Conservation (phyloP, 2,888 invertebrate genomes). For the Patella ulyssiponensis region DNA sequence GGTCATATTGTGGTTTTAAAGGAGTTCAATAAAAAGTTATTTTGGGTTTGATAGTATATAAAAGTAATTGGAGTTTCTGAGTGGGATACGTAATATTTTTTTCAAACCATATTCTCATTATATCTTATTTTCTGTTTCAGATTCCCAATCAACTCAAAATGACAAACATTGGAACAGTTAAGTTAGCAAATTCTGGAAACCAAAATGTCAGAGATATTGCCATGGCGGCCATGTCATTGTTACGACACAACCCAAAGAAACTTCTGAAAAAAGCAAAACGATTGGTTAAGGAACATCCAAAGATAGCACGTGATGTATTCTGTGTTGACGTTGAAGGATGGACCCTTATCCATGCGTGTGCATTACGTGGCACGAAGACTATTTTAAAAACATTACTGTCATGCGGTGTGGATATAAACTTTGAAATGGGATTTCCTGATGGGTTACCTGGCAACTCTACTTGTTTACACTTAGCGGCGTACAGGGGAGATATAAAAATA, state of each 20-base stretch:
- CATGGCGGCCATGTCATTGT: constrained; percentile 40
- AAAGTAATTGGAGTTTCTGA: too few relatives aligned
- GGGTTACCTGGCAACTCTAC: constrained; percentile 52
- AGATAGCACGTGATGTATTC: constrained; percentile 42
- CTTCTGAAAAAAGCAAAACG: constrained; percentile 44
- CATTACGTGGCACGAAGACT: constrained; percentile 50
- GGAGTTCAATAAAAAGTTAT: too few relatives aligned
- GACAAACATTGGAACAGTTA: too few relatives aligned
- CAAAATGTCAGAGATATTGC: constrained; percentile 34
- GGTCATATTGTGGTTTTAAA: too few relatives aligned
- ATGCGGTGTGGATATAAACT: constrained; percentile 51
- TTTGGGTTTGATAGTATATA: too few relatives aligned
- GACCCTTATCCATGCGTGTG: constrained; percentile 59
- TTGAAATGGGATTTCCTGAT: constrained; percentile 56
- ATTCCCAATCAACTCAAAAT: too few relatives aligned
- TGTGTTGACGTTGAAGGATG: constrained; percentile 54
- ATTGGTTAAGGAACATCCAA: constrained; percentile 43
- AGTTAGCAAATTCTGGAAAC: background rate
- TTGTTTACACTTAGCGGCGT: constrained; percentile 52
- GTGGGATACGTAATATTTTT: too few relatives aligned
- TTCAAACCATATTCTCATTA: too few relatives aligned
- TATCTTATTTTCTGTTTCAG: too few relatives aligned
- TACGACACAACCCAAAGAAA: constrained; percentile 46
- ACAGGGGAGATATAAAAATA: constrained; percentile 50
- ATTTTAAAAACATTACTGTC: constrained; percentile 52